A percentile compares a stretch with the other conserved stretches of the same genome.
These are phyloP conservation scores for Ethmia dodecea DNA, from an alignment of 2,888 invertebrate genomes.

Conservation along the genomic window DNA sequence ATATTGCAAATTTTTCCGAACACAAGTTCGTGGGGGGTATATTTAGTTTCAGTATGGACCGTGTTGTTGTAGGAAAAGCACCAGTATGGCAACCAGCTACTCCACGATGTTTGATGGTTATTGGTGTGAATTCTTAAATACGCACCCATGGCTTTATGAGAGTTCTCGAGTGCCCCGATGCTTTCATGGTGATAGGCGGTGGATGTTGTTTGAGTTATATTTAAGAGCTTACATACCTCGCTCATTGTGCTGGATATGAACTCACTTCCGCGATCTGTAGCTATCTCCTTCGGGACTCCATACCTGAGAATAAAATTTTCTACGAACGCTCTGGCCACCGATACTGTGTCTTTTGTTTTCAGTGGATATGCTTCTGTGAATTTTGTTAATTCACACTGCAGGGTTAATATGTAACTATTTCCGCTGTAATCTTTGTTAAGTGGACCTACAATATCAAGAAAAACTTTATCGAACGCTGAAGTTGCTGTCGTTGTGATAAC, in stretches of 20 bases:
- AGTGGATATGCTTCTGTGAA: slow-evolving; percentile 15
- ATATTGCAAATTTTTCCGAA: no score
- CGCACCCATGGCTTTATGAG: slow-evolving; percentile 2
- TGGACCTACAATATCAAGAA: slow-evolving; percentile 12
- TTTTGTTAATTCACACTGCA: slow-evolving; percentile 15
- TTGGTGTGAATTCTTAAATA: slow-evolving; percentile 2
- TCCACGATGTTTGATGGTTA: neutral
- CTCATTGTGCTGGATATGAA: slow-evolving; percentile 7
- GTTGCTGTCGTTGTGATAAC: slow-evolving; percentile 12
- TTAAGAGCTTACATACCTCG: slow-evolving; percentile 4
- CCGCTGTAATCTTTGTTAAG: slow-evolving; percentile 4
- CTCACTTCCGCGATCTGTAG: slow-evolving; percentile 13
- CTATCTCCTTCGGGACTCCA: slow-evolving; percentile 11
- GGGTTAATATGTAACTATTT: slow-evolving; percentile 12
- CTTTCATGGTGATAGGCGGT: slow-evolving; percentile 5
- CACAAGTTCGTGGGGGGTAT: no score
- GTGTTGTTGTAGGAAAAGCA: slow-evolving; percentile 4
- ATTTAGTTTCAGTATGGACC: no score
- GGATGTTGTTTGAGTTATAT: slow-evolving; percentile 1
- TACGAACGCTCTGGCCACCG: slow-evolving; percentile 13
- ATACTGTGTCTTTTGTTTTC: slow-evolving; percentile 6
- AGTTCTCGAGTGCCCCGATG: no score
- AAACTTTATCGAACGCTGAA: slow-evolving; percentile 13
- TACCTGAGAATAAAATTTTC: slow-evolving; percentile 14
- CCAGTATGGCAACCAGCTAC: slow-evolving; percentile 4